Conservation (phyloP, 2,888 invertebrate genomes). For the Kuschelorhynchus macadamiae region DNA sequence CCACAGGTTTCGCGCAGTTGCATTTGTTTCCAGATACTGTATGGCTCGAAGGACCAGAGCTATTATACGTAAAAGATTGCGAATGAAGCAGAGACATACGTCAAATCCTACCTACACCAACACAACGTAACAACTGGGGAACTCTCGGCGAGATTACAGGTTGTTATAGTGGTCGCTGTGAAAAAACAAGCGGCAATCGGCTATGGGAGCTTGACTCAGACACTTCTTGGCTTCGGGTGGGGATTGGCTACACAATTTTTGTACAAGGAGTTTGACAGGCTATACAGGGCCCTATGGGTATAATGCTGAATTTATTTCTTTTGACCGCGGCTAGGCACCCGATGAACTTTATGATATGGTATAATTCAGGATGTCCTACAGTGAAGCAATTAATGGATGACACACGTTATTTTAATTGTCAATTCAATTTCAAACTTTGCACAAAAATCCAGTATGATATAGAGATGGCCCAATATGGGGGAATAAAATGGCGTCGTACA, state of each 20-base stretch:
- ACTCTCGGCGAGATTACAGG: slow-evolving; percentile 65
- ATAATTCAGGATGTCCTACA: too few relatives aligned
- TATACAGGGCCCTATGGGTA: slow-evolving; percentile 22
- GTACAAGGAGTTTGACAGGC: slow-evolving; percentile 16
- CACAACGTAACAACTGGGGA: slow-evolving; percentile 56
- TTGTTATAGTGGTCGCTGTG: slow-evolving; percentile 66
- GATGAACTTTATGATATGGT: too few relatives aligned
- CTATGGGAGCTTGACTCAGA: slow-evolving; percentile 37
- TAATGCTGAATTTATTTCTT: too few relatives aligned
- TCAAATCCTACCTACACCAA: slow-evolving; percentile 19
- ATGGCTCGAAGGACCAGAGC: slow-evolving; percentile 15
- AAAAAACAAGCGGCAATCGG: slow-evolving; percentile 61
- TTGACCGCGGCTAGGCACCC: too few relatives aligned
- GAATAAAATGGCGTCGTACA: too few relatives aligned
- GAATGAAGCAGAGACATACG: slow-evolving; percentile 13
- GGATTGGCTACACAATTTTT: slow-evolving; percentile 27
- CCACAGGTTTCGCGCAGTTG: slow-evolving; percentile 13
- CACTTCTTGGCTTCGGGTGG: slow-evolving; percentile 32
- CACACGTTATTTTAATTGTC: too few relatives aligned
- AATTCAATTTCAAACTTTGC: too few relatives aligned
- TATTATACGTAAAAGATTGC: slow-evolving; percentile 19
- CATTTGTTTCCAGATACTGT: not conserved
- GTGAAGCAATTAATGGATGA: too few relatives aligned
- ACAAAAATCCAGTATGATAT: too few relatives aligned
- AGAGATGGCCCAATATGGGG: too few relatives aligned